Conservation (phyloP, 1,140 invertebrate genomes). For the Nasonia vitripennis region DNA sequence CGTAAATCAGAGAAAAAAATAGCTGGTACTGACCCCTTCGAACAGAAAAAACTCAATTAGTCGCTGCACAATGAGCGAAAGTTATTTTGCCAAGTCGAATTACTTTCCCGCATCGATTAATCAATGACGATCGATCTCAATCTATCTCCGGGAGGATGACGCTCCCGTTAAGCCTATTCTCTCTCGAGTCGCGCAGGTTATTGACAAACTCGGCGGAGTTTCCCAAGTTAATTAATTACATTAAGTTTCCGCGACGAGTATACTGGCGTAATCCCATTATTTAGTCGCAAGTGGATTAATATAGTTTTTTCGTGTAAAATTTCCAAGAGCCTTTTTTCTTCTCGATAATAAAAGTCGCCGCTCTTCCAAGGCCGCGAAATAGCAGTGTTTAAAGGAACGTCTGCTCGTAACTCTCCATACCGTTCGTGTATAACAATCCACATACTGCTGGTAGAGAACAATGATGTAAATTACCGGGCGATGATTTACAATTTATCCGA, state of each 20-base stretch:
- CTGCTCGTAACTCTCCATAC: not conserved
- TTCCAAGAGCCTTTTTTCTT: not conserved
- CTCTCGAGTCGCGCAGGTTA: not conserved
- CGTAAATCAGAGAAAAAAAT: constrained; percentile 19
- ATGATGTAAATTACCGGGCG: not conserved
- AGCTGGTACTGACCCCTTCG: not conserved
- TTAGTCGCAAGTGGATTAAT: not conserved
- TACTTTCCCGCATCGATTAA: not conserved
- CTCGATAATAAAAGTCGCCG: not conserved
- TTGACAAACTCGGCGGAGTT: constrained; percentile 9
- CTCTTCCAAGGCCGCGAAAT: not conserved
- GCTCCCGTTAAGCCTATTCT: too few species aligned
- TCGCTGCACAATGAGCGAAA: not conserved
- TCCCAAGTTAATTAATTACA: constrained; percentile 27
- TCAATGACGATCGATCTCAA: not conserved
- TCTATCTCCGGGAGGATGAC: too few species aligned
- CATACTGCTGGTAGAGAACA: not conserved
- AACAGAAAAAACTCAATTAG: not conserved
- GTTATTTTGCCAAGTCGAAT: not conserved
- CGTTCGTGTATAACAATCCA: not conserved
- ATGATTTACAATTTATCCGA: not conserved
- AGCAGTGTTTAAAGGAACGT: not conserved
- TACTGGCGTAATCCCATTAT: not conserved
- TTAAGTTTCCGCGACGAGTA: not conserved
- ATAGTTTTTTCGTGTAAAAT: not conserved